Percentiles rank a stretch among this genome's conserved stretches.
Evolutionary conservation across 2,797 vertebrate species (phyloP).

Genomic region (Brotula barbata): DNA sequence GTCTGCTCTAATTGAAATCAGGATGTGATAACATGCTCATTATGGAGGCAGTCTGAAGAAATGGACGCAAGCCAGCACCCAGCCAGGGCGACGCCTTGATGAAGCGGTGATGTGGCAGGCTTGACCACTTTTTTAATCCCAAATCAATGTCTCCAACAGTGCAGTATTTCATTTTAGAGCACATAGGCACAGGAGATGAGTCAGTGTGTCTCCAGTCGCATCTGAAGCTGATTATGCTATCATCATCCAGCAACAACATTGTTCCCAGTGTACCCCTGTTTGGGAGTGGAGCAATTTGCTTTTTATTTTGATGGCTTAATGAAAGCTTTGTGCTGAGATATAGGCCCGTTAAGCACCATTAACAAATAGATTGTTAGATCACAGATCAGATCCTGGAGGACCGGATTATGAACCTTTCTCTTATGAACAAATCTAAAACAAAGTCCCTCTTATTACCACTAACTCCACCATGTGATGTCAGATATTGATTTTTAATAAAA

Average conservation of each 20-base stretch:
- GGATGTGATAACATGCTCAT: conserved; percentile 72
- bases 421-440: conserved; percentile 1
- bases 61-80: conserved; percentile 51
- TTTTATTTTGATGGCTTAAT: conserved; percentile 57
- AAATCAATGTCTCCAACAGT: conserved; percentile 46
- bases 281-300: conserved; percentile 51
- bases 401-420: conserved; percentile 12
- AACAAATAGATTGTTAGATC: conserved; percentile 26
- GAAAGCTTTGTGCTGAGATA: conserved; percentile 64
- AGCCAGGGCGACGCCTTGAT: conserved; percentile 51
- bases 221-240: conserved; percentile 65
- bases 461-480: no score
- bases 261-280: conserved; percentile 37
- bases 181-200: conserved; percentile 22
- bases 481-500: no score
- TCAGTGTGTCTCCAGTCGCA: conserved; percentile 42
- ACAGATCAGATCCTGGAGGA: not conserved
- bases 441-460: no score
- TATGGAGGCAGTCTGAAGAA: conserved; percentile 52
- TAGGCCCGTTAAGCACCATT: conserved; percentile 49
- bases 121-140: conserved; percentile 56
- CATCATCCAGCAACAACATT: conserved; percentile 61
- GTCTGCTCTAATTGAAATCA: conserved; percentile 78
- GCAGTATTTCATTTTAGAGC: conserved; percentile 32
- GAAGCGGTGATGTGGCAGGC: conserved; percentile 61